These are phyloP conservation scores for Promerops cafer DNA, from an alignment of 2,113 vertebrate species.

Conservation along the genomic window DNA sequence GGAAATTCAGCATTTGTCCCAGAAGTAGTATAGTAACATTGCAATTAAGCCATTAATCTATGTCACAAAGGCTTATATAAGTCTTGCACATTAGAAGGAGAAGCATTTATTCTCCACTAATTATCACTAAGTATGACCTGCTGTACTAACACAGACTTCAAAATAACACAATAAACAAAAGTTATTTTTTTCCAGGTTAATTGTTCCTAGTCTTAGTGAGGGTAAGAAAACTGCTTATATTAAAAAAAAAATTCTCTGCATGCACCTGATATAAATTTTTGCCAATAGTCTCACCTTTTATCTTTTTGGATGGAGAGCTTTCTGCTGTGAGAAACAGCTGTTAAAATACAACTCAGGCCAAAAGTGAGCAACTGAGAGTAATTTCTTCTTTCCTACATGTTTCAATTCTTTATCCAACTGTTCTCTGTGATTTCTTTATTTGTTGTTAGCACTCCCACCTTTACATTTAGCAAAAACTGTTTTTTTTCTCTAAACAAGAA, in stretches of 20 bases:
- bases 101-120: background rate
- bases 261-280: background rate
- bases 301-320: background rate
- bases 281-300: background rate
- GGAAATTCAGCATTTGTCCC: background rate
- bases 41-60: background rate
- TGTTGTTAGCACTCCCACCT: background rate
- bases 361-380: background rate
- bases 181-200: background rate
- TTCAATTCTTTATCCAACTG: background rate
- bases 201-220: background rate
- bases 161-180: background rate
- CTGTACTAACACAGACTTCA: background rate
- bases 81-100: background rate
- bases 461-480: background rate
- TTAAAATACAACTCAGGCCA: background rate
- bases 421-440: background rate
- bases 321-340: background rate
- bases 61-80: background rate
- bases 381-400: background rate
- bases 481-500: background rate
- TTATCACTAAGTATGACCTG: background rate
- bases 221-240: background rate
- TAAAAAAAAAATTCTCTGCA: background rate
- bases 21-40: background rate